Evolutionary conservation across 2,888 invertebrate species (phyloP), one percentile per base, ranked within the genome.

Genomic region (Philaethria dido): DNA sequence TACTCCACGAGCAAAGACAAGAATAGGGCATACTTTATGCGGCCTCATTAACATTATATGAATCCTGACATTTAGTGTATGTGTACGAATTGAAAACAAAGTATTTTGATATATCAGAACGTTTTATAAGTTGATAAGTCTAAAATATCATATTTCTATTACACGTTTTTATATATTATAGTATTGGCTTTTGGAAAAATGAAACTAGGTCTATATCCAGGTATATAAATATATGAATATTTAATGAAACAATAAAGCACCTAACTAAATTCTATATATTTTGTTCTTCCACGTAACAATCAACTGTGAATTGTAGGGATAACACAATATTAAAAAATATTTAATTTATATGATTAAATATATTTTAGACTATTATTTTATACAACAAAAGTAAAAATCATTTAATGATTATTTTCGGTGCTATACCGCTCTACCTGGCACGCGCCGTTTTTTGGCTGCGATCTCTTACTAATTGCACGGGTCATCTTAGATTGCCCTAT

Each of bases 401-500:
- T 55, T 60, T 45, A 14, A 13, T 60, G 29, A 63, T 64, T 57
- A 66, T 63, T 54, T 61, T 61, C 29, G 42, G 52, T 69, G 64
- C 52, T 50, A 62, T 64, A 66, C 45, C 61, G 42, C 29, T 55
- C 70, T 64, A 66, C 42, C 61, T 54, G 57, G 70, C 70, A 68
- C 68, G 71, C 61, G 69, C 64, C 59, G 63, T 66, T 66, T 66
- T 66, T 67, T 60, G 48, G 39, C 52, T 25, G n/a, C 39, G 33
- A 47, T 57, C 60, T 68, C 68, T 62, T 45, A 62, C 50, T 48
- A 50, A 66, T 64, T 66, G 60, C 44, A 33, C 16, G 59, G 69
- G 62, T 74, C 67, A 68, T 68, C 75, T 73, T 59, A 11, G 48
- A 48, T 70, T 69, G 68, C 73, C 73, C 54, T 44, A 42, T 73